A percentile compares a stretch with the other conserved stretches of the same genome.
These are phyloP conservation scores for Blomia tropicalis DNA, from an alignment of 2,888 invertebrate species.

Conservation along the genomic window DNA sequence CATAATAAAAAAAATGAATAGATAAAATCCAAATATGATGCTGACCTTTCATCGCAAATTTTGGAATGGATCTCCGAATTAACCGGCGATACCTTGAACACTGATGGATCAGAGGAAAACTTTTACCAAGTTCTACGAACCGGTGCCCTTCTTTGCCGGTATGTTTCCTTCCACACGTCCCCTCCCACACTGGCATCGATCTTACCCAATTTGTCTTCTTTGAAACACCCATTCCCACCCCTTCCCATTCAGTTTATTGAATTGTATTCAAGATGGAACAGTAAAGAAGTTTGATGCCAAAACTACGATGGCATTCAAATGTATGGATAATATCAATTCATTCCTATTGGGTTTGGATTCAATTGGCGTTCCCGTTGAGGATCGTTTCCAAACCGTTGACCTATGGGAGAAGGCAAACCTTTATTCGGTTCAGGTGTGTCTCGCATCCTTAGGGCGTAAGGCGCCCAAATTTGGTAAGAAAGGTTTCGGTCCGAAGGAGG, in stretches of 20 bases:
- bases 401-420: conserved; percentile 91
- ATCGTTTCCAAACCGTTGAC: conserved; percentile 93
- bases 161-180: no score
- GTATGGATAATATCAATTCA: conserved; percentile 92
- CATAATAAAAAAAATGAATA: no score
- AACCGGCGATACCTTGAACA: conserved; percentile 65
- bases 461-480: conserved; percentile 42
- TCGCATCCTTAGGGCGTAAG: conserved; percentile 87
- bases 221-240: background rate
- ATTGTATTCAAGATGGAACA: conserved; percentile 62
- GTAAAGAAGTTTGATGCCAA: conserved; percentile 79
- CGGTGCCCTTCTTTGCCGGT: conserved; percentile 80
- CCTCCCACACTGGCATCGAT: no score
- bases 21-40: conserved; percentile 96
- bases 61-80: conserved; percentile 78
- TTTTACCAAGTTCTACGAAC: conserved; percentile 74
- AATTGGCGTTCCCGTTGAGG: conserved; percentile 79
- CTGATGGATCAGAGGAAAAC: conserved; percentile 79
- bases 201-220: no score
- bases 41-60: conserved; percentile 76
- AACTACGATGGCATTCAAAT: conserved; percentile 77
- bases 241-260: conserved; percentile 52
- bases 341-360: conserved; percentile 67
- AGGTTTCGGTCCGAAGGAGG: conserved; percentile 85
- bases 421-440: conserved; percentile 82